Conservation (phyloP, 1,140 invertebrate genomes). For the Rhopalosiphum padi region DNA sequence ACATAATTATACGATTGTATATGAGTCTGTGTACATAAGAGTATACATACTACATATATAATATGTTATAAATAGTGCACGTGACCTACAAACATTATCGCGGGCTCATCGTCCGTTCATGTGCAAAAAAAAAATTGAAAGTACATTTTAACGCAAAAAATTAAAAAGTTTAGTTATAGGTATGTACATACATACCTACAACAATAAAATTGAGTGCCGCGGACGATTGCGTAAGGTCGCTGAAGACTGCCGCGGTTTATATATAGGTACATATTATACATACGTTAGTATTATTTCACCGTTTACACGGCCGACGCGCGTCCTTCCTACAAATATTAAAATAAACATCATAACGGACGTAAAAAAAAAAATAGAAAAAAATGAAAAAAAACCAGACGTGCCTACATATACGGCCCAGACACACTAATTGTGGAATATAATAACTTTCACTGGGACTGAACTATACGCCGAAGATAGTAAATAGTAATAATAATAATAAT, state of each 20-base stretch:
- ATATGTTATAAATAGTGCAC: not conserved
- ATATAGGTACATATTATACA: not conserved
- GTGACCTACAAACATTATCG: not conserved
- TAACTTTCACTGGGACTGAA: conserved; percentile 37
- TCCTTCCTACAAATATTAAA: not conserved
- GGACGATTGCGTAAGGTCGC: conserved; percentile 32
- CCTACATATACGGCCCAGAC: not conserved
- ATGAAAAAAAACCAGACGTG: not conserved
- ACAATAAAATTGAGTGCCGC: not conserved
- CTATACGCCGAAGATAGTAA: not conserved
- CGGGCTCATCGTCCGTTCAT: not conserved
- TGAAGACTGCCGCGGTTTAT: not conserved
- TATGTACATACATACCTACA: not conserved
- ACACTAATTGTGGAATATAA: conserved; percentile 14
- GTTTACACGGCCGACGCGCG: not conserved
- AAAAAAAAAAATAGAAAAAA: conserved; percentile 22
- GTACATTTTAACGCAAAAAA: not conserved
- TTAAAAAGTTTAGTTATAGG: not conserved
- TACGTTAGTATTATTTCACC: not conserved
- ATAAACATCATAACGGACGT: not conserved
- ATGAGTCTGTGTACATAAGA: not conserved
- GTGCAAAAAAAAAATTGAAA: not conserved
- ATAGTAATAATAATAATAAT: not conserved
- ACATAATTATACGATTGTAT: not conserved
- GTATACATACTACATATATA: not conserved